phyloP scores from a whole-genome alignment of 2,113 vertebrate genomes.

The Nothoprocta perdicaria region DNA sequence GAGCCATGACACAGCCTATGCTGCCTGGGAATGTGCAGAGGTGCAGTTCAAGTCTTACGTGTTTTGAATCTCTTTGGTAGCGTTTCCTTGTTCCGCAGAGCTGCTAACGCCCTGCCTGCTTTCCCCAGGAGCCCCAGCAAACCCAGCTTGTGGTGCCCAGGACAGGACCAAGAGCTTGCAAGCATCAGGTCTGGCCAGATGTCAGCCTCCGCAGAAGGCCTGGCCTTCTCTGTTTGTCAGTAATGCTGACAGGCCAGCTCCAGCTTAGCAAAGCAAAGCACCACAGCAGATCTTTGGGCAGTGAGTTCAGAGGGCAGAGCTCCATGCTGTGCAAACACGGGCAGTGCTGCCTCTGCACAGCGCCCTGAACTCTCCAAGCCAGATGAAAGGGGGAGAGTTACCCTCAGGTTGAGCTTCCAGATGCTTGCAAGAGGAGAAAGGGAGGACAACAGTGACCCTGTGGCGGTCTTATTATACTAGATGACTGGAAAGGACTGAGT shows the following conservation, averaged over 20 bases:
- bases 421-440: not conserved
- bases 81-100: conserved; percentile 19
- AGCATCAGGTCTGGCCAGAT: not conserved
- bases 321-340: not conserved
- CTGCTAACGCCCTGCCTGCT: not conserved
- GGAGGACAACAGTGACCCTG: not conserved
- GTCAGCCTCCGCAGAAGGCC: not conserved
- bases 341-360: accelerated
- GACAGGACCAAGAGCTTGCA: not conserved
- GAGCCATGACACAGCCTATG: not conserved
- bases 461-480: conserved; percentile 26
- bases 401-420: not conserved
- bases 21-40: conserved; percentile 18
- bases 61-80: conserved; percentile 20
- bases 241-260: not conserved
- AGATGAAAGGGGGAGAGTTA: not conserved
- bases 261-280: not conserved
- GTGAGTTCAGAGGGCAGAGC: not conserved
- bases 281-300: not conserved
- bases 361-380: not conserved
- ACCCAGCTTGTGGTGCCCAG: not conserved
- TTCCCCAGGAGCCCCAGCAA: not conserved
- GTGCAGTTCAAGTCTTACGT: not conserved
- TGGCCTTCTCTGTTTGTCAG: not conserved
- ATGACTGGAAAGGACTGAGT: not conserved